These are phyloP conservation scores for Crocidura indochinensis DNA, from an alignment of 2,797 vertebrate genomes.

Conservation along the genomic window DNA sequence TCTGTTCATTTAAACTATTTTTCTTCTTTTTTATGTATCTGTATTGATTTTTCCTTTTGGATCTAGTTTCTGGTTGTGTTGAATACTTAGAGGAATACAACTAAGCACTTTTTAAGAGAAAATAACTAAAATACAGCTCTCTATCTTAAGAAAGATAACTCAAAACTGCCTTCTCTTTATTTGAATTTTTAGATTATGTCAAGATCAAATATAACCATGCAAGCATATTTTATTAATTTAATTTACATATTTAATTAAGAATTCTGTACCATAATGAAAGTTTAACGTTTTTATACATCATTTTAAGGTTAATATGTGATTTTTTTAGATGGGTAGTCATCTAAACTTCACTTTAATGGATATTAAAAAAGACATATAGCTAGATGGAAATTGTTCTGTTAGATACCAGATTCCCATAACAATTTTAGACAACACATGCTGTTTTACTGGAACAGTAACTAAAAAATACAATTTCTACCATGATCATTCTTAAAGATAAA, in stretches of 20 bases:
- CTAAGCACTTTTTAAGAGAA: constrained; percentile 7
- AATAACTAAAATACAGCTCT: neutral
- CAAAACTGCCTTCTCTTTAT: constrained; percentile 36
- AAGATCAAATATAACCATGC: constrained; percentile 72
- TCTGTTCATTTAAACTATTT: neutral
- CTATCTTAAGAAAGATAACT: neutral
- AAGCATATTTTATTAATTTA: constrained; percentile 44
- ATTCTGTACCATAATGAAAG: constrained; percentile 60
- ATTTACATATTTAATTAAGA: constrained; percentile 68
- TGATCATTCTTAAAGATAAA: constrained; percentile 85
- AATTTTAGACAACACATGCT: constrained; percentile 87
- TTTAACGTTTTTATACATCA: constrained; percentile 47
- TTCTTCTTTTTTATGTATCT: constrained; percentile 16
- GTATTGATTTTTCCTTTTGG: constrained; percentile 49
- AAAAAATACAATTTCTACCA: constrained; percentile 86
- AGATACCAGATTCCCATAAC: constrained; percentile 87
- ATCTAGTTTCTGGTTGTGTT: constrained; percentile 34
- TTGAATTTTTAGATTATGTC: constrained; percentile 75
- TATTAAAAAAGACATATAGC: constrained; percentile 83
- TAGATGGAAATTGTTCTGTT: constrained; percentile 80
- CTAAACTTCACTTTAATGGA: constrained; percentile 70
- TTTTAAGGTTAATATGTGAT: constrained; percentile 71
- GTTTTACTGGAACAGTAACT: constrained; percentile 88
- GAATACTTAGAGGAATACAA: constrained; percentile 56
- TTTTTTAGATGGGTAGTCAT: neutral